Base-by-base conservation (phyloP, 2,888 invertebrate species). In the Melanostoma mellinum region DNA sequence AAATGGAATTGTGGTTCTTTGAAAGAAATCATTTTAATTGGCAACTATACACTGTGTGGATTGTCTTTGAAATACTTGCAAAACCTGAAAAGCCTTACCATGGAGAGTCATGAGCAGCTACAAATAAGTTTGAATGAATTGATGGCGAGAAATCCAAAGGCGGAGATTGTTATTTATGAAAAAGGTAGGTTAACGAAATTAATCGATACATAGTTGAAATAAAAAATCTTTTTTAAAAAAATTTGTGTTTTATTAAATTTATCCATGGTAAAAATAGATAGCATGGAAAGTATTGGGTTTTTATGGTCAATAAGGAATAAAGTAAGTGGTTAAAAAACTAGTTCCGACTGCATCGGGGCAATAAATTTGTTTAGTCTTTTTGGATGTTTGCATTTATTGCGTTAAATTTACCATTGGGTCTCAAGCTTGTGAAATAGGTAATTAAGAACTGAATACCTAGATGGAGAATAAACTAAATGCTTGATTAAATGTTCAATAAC, bases 21-120 rank as follows among this genome's bases (percentile, higher is more conserved):
- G 42, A 84, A 67, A 42, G 65, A 79, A n/a, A 32, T 84, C 0
- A 67, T 42, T 44, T 6, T 79, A 8, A 56, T 84, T 6, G 84
- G 84, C 3, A 84, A 84, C 20, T 84, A 84, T 61, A 56, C 58
- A 35, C 61, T 75, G 5, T 35, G 33, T 38, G 84, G 84, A 1
- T 6, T 52, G 3, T 75, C 71, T 0, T 52, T 84, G 6, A 10
- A 44, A 3, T 30, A 61, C 55, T 5, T 84, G 5, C 69, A 33
- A 33, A 65, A 75, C 44, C 38, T 84, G 1, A 65, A 36, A 9
- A 44, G 6, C 0, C 48, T 84, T 3, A 40, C 65, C 36, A 46
- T 79, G 2, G 84, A 84, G 60, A 67, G 52, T 5, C 79, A 84
- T 44, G 84, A 79, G 3, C 32, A 61, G 3, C 60, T 84, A 30